These are phyloP conservation scores for Gryllus bimaculatus DNA, from an alignment of 1,140 invertebrate genomes.

Conservation along the genomic window DNA sequence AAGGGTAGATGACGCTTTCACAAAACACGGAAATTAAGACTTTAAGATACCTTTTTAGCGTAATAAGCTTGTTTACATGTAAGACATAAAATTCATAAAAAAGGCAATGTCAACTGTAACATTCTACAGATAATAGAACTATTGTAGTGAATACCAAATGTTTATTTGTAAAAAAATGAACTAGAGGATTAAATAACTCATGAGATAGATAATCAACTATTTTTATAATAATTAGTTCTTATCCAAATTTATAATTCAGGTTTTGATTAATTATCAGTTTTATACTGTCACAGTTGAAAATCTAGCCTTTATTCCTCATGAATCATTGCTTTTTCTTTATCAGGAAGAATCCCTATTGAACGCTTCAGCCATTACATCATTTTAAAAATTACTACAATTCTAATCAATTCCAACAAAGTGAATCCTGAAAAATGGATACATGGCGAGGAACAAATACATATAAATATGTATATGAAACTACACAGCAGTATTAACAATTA, in stretches of 20 bases:
- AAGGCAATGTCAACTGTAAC: not conserved
- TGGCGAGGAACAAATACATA: not conserved
- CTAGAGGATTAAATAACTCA: too few species aligned
- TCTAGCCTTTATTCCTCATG: too few species aligned
- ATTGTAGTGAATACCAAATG: not conserved
- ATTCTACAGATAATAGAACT: not conserved
- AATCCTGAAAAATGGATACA: not conserved
- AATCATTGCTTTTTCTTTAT: not conserved
- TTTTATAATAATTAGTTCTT: too few species aligned
- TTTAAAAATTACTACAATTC: not conserved
- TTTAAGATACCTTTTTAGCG: not conserved
- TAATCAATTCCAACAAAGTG: not conserved
- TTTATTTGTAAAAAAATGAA: too few species aligned
- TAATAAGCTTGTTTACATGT: not conserved
- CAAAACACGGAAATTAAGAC: not conserved
- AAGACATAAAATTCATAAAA: not conserved
- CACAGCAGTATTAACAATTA: not conserved
- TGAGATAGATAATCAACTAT: too few species aligned
- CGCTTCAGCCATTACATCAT: not conserved
- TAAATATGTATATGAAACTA: not conserved
- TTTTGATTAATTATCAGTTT: not conserved
- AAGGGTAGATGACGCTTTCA: not conserved
- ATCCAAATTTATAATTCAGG: not conserved
- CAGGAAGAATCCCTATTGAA: not conserved
- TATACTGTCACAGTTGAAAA: not conserved